Conservation (phyloP, 2,113 vertebrate species). For the Xiphophorus maculatus region DNA sequence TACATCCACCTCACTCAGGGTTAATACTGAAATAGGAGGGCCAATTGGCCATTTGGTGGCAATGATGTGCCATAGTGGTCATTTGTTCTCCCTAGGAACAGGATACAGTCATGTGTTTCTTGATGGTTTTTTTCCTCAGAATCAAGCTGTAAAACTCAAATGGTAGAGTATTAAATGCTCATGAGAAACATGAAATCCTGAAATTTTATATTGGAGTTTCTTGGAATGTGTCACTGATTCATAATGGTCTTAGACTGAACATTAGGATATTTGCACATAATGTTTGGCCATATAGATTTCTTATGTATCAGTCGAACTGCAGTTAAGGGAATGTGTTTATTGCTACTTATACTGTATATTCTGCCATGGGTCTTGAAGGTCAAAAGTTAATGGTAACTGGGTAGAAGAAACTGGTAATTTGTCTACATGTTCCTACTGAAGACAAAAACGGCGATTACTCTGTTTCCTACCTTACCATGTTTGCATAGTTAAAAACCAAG, state of each 20-base stretch:
- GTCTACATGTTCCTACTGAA: background rate
- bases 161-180: constrained; percentile 13
- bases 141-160: constrained; percentile 36
- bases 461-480: too few species aligned
- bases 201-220: constrained; percentile 22
- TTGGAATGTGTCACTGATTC: background rate
- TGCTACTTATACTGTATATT: too few species aligned
- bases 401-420: background rate
- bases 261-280: background rate
- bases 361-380: too few species aligned
- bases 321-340: too few species aligned
- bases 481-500: too few species aligned
- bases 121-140: constrained; percentile 19
- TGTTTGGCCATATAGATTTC: too few species aligned
- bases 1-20: constrained; percentile 64
- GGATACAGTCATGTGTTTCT: constrained; percentile 43
- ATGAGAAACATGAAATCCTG: constrained; percentile 23
- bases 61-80: constrained; percentile 46
- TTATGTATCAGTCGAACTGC: too few species aligned
- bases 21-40: constrained; percentile 58
- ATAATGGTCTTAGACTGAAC: background rate
- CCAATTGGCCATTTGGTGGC: constrained; percentile 64
- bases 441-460: background rate
- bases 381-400: too few species aligned
- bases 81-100: constrained; percentile 43